Percentiles rank a stretch among this genome's conserved stretches.
Conservation (phyloP, 2,888 invertebrate species). For the Nomada fucata region DNA sequence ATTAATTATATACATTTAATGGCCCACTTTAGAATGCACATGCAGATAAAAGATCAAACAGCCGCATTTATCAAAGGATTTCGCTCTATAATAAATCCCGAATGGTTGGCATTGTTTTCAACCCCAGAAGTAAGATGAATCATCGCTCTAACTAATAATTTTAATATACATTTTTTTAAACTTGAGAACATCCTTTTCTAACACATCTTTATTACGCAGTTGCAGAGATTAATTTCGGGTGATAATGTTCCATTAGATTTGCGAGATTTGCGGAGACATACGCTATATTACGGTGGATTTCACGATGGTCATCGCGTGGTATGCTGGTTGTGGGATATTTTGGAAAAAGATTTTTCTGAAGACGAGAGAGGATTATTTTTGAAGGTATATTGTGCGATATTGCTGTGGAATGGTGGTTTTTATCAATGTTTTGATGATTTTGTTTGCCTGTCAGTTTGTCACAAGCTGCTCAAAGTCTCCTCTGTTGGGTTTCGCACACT, state of each 20-base stretch:
- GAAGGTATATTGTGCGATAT: conserved; percentile 87
- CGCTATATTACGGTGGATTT: conserved; percentile 99
- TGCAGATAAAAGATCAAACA: conserved; percentile 98
- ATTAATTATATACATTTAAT: conserved; percentile 99
- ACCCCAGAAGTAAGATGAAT: conserved; percentile 89
- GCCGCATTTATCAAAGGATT: conserved; percentile 98
- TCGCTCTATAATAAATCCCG: conserved; percentile 96
- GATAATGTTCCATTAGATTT: conserved; percentile 97
- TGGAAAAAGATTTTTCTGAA: conserved; percentile 97
- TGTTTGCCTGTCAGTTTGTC: conserved; percentile 87
- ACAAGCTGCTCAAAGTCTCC: conserved; percentile 99
- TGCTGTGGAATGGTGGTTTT: not conserved
- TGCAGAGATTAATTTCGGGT: conserved; percentile 97
- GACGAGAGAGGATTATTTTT: conserved; percentile 97
- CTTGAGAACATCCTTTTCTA: not conserved
- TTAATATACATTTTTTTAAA: too few species aligned
- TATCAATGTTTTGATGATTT: not conserved
- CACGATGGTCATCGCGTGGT: conserved; percentile 99
- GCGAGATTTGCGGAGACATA: conserved; percentile 93
- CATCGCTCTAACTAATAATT: too few species aligned
- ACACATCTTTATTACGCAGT: conserved; percentile 83
- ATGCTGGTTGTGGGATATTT: conserved; percentile 99
- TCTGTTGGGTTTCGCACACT: conserved; percentile 96
- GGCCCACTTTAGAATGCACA: conserved; percentile 99
- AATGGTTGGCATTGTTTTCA: conserved; percentile 97